Conservation (phyloP, 1,140 invertebrate genomes). For the Drosophila kepulauana region DNA sequence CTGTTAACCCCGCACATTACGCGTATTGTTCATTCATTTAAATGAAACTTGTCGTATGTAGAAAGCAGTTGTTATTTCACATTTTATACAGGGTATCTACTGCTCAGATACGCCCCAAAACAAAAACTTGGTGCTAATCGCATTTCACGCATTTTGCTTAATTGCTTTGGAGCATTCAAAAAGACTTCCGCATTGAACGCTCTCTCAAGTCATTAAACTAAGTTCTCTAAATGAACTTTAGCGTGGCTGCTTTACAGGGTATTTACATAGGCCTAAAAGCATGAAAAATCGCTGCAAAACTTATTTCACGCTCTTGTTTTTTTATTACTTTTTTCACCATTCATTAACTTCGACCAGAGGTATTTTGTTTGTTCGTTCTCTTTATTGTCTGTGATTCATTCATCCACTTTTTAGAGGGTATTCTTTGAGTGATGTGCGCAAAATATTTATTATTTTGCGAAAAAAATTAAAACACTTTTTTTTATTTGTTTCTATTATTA, state of each 20-base stretch:
- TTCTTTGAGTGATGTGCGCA: too few relatives aligned
- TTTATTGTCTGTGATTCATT: neutral
- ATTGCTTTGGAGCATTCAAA: slow-evolving; percentile 1
- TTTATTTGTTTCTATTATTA: too few relatives aligned
- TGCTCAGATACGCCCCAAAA: neutral
- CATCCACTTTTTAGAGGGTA: neutral
- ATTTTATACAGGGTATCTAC: slow-evolving; percentile 1
- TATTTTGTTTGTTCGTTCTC: neutral
- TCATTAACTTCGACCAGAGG: neutral
- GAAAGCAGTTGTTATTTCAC: neutral
- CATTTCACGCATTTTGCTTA: slow-evolving; percentile 13
- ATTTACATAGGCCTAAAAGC: neutral
- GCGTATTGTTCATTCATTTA: neutral
- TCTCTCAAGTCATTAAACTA: slow-evolving; percentile 3
- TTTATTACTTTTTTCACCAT: slow-evolving; percentile 11
- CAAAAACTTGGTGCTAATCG: neutral
- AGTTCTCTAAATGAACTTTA: neutral
- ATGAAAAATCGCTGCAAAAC: slow-evolving; percentile 6
- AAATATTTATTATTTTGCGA: neutral
- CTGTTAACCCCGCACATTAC: slow-evolving; percentile 24
- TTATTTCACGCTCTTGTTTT: slow-evolving; percentile 4
- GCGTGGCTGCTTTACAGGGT: neutral
- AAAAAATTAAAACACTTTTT: too few relatives aligned
- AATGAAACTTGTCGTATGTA: neutral
- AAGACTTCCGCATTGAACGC: slow-evolving; percentile 16